Base-by-base conservation (phyloP, 2,797 vertebrate species). In the Gambusia yucatana region DNA sequence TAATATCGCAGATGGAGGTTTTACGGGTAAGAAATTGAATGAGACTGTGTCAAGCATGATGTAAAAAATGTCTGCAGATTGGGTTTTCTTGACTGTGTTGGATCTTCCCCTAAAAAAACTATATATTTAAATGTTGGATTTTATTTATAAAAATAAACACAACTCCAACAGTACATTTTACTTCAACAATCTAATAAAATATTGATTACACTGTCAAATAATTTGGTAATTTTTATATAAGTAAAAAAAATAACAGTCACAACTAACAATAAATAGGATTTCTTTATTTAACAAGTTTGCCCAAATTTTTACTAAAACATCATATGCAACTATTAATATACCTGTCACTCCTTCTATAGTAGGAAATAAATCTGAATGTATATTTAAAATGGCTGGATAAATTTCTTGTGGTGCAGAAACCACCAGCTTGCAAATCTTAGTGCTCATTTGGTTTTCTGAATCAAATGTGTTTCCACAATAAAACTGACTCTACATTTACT, bases 1-100 rank as follows among this genome's bases (percentile, higher is more conserved):
- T 95, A 99, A 99, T 91, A 99, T 99, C 0, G 98, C 98, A 0
- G 98, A 99, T 0, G 98, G 98, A 5, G 98, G 98, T 78, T 99
- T 99, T 80, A 99, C 98, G 92, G 98, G 98, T 99, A 72, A 80
- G 89, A 81, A 83, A 20, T 17, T 43, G 65, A 43, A n/a, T 22
- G 9, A n/a, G 39, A 43, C 6, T 22, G 63, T 11, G 61, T 39
- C 33, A 8, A 67, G 16, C 20, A 36, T 20, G 59, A 20, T 43
- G 2, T 61, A 52, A 6, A 43, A 65, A 50, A 7, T 36, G 14
- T 33, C 30, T 48, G 20, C 16, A 22, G 7, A 36, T 50, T 13
- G 30, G 1, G 36, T 17, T 67, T 41, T 10, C 22, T 67, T 67
- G 20, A n/a, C 20, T 41, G 41, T 41, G 63, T 50, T 50, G 14